A percentile compares a stretch with the other conserved stretches of the same genome.
Evolutionary conservation across 2,888 invertebrate genomes (phyloP).

Genomic region (Lithophane ornitopus): DNA sequence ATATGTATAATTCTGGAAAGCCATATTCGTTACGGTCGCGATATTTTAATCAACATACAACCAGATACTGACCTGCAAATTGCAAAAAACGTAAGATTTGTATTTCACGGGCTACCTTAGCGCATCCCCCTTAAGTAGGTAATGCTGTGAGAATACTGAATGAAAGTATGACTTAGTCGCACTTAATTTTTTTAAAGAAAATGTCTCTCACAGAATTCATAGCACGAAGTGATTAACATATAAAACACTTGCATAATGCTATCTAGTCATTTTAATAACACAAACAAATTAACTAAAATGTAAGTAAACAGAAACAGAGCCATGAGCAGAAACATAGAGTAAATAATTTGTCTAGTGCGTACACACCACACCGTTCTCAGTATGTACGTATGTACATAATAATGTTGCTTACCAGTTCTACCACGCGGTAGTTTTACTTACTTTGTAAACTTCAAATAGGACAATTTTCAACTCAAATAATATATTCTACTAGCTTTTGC

Average conservation of each 20-base stretch:
- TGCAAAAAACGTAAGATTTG: too few relatives aligned
- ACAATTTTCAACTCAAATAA: conserved; percentile 57
- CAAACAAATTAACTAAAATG: conserved; percentile 10
- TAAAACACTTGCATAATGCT: neutral
- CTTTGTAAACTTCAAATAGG: conserved; percentile 48
- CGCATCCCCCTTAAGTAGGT: too few relatives aligned
- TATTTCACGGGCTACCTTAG: too few relatives aligned
- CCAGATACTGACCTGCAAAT: too few relatives aligned
- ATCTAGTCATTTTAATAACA: conserved; percentile 5
- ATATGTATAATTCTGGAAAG: too few relatives aligned
- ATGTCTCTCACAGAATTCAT: neutral
- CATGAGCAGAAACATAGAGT: conserved; percentile 12
- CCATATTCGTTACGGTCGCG: too few relatives aligned
- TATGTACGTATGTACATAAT: conserved; percentile 20
- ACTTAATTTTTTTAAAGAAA: too few relatives aligned
- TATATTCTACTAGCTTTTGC: neutral
- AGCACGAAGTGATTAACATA: neutral
- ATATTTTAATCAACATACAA: too few relatives aligned
- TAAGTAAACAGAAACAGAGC: neutral
- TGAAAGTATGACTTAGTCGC: neutral
- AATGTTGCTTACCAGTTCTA: neutral
- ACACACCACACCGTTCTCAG: neutral
- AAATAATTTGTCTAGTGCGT: conserved; percentile 17
- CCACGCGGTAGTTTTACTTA: conserved; percentile 38
- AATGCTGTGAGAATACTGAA: neutral